Percentiles rank a stretch among this genome's conserved stretches.
Conservation (phyloP, 1,140 invertebrate species). For the Cephus cinctus region DNA sequence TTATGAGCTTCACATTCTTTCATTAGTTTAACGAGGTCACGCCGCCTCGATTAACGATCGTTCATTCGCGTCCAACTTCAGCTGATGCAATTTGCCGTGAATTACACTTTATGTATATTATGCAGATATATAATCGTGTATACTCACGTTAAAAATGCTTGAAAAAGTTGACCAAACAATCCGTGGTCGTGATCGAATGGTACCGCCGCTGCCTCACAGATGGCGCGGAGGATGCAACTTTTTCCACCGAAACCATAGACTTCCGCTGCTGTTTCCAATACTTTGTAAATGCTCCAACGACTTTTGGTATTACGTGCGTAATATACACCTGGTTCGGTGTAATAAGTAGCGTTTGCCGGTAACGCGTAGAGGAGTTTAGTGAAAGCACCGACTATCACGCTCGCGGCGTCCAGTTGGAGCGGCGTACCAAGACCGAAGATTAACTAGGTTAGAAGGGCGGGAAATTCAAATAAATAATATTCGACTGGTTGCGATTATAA, state of each 20-base stretch:
- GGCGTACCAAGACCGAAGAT: conserved; percentile 68
- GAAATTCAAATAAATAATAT: conserved; percentile 13
- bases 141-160: conserved; percentile 51
- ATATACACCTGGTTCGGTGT: conserved; percentile 60
- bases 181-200: conserved; percentile 50
- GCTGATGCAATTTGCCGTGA: not conserved
- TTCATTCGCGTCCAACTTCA: conserved; percentile 12
- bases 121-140: not conserved
- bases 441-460: too few relatives aligned
- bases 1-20: too few relatives aligned
- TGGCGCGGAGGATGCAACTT: conserved; percentile 48
- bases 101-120: conserved; percentile 26
- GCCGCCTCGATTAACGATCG: too few relatives aligned
- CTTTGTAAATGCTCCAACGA: conserved; percentile 51
- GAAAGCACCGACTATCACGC: conserved; percentile 64
- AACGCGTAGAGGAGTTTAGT: conserved; percentile 64
- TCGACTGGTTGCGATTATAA: not conserved
- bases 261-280: conserved; percentile 33
- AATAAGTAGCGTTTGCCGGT: conserved; percentile 62
- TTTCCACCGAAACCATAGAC: conserved; percentile 48
- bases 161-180: conserved; percentile 52
- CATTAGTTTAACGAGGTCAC: too few relatives aligned
- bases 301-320: conserved; percentile 50
- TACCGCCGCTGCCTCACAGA: conserved; percentile 51
- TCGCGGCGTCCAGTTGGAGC: conserved; percentile 61